Evolutionary conservation across 2,888 invertebrate genomes (phyloP), one percentile per base, ranked within the genome.

Genomic region (Apodemia hepburni): DNA sequence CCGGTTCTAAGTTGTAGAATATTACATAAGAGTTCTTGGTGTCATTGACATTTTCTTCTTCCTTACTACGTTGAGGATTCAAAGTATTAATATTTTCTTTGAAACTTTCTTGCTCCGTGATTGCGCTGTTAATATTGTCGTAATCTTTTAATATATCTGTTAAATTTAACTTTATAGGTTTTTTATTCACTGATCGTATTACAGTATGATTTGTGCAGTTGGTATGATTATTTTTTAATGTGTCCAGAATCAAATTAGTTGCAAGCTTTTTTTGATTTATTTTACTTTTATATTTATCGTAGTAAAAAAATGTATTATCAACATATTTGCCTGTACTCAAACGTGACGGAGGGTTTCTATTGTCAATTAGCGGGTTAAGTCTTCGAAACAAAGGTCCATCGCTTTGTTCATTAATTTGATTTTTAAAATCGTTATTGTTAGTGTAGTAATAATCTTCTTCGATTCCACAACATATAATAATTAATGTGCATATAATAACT

Each of bases 1-100:
- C 85, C 17, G 88, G 83, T 63, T 79, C 72, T 62, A 87, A 69
- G 71, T 81, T 84, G 67, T 77, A 84, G 70, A 86, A 84, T 64
- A 82, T 81, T 18, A 67, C 61, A 57, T 66, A 58, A 33, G 62
- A 63, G 5, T 60, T 60, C 57, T 66, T 63, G 1, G 17, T 51
- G 22, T 22, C 45, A 15, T 61, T 35, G 12, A 58, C 59, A 15
- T 7, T 33, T 0, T 65, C 60, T 51, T 63, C 58, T 2, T 62
- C 60, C 11, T 22, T 42, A 18, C 17, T 33, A 12, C 59, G 59
- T 9, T 51, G 51, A 11, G 51, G 22, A 51, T 51, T 51, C 11
- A 22, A 22, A 22, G n/a, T 11, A 22, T 18, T 12, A 51, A 22
- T n/a, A 29, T 47, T 17, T 29, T 45, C 22, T 49, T 6, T 17